Base-by-base conservation (phyloP, 2,113 vertebrate species). In the Dolichotis patagonum region DNA sequence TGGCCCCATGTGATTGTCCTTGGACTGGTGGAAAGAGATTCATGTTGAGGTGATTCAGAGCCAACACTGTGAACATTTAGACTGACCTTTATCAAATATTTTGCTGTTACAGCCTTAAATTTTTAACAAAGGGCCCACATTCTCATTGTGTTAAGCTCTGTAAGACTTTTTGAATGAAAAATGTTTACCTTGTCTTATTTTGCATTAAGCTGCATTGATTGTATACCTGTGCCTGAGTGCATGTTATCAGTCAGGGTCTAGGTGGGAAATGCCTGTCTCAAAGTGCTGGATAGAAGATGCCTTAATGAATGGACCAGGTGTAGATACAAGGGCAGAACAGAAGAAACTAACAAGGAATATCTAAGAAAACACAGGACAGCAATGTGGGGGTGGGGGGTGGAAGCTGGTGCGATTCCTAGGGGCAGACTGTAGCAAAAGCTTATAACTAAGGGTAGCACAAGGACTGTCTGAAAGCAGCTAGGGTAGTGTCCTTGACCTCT, bases 11-110 rank as follows among this genome's bases (percentile, higher is more conserved):
- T n/a, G 49, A 3, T 16, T 71, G n/a, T 8, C 30, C n/a, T 86
- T 49, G 22, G 8, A 20, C 32, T 67, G 26, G 11, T 2, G 52
- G 52, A 54, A 54, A 49, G 28, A 46, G 56, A 12, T 3, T 24
- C 13, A 0, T 4, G 0, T 20, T 6, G 19, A 7, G 26, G 49
- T 32, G 32, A 32, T 46, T 19, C 20, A 43, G 9, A 22, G 41
- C 35, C 13, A 9, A 13, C 7, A 13, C 26, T 8, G 0, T 22
- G 19, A 19, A 3, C 0, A 0, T 41, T 3, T 3, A 8, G 17
- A 4, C 35, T 12, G 14, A 28, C 32, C 52, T 84, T 20, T 5
- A 4, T 19, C 5, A 10, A 49, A 38, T 17, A 7, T 38, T 38
- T 19, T 67, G 6, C 7, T n/a, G 26, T 54, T 30, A 17, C 24